Evolutionary conservation across 1,140 invertebrate genomes (phyloP), one percentile per base, ranked within the genome.

Genomic region (Lepidurus arcticus): DNA sequence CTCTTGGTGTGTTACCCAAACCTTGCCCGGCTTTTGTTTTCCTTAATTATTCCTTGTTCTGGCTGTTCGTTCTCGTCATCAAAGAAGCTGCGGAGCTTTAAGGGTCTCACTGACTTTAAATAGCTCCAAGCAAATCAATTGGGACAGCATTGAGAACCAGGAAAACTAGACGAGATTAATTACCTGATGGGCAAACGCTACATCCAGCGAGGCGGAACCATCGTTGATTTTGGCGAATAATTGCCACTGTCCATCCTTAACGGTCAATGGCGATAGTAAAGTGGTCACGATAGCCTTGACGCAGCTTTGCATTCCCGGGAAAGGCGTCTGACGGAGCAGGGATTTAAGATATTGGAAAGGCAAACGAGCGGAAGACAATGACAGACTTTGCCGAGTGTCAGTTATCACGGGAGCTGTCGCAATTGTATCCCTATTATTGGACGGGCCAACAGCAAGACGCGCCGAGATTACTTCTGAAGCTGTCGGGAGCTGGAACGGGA

Each of bases 201-300:
- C 83, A 80, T 83, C 81, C 13, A 83, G 26, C 10, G 80, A 78
- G 9, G 80, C 80, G 16, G 82, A 81, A 10, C 83, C 84, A 81
- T 84, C 84, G 79, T 84, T 84, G 44, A 84, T 81, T 77, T 81
- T 83, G 79, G 82, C 84, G 9, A 79, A 75, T 24, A 85, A 78
- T 47, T 76, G 81, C 83, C 83, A 85, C 11, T 80, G 73, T n/a
- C 81, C 75, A 11, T n/a, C 26, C 44, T 73, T 44, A 75, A 75
- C 11, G 7, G 21, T 75, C 11, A 65, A 65, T 21, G 53, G 53
- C 16, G 53, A 65, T 8, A 65, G 53, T 16, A 65, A 16, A 7
- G 53, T 65, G 6, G 53, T 65, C 6, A 65, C 53, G 53, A 65
- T 65, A 16, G 53, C 53, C 21, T 65, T 65, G 53, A 65, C 53